Conservation (phyloP, 2,113 vertebrate genomes). For the Lasiurus cinereus region DNA sequence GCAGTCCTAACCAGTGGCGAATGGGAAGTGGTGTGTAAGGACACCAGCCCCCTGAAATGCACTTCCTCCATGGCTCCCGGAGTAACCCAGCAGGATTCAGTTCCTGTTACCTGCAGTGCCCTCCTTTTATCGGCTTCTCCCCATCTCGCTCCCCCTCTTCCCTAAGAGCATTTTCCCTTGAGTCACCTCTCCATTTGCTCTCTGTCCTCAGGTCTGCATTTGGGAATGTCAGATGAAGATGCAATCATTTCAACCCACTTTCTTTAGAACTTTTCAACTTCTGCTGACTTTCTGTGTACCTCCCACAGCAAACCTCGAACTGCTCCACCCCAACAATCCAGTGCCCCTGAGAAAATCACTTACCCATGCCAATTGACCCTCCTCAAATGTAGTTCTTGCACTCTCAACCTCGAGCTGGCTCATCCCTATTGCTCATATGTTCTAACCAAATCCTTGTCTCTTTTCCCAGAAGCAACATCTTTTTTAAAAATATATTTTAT, state of each 20-base stretch:
- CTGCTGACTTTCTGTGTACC: background rate
- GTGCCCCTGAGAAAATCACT: background rate
- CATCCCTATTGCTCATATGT: background rate
- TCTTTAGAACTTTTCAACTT: background rate
- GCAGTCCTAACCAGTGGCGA: background rate
- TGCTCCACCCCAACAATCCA: background rate
- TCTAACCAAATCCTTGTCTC: constrained; percentile 9
- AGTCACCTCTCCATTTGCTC: background rate
- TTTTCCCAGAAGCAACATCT: background rate
- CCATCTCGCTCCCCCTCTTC: background rate
- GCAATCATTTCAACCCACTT: background rate
- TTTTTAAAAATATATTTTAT: no score
- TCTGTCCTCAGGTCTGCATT: background rate
- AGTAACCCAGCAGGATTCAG: background rate
- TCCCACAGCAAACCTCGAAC: background rate
- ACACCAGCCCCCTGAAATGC: background rate
- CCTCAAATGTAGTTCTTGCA: background rate
- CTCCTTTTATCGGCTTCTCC: background rate
- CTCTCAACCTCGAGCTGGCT: background rate
- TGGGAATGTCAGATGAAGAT: background rate
- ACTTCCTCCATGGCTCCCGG: background rate
- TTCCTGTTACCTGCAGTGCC: background rate
- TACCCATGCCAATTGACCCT: background rate
- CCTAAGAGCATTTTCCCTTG: background rate
- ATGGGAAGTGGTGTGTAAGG: background rate